A percentile compares a stretch with the other conserved stretches of the same genome.
Evolutionary conservation across 2,888 invertebrate species (phyloP).

Genomic region (Lymantria monacha): DNA sequence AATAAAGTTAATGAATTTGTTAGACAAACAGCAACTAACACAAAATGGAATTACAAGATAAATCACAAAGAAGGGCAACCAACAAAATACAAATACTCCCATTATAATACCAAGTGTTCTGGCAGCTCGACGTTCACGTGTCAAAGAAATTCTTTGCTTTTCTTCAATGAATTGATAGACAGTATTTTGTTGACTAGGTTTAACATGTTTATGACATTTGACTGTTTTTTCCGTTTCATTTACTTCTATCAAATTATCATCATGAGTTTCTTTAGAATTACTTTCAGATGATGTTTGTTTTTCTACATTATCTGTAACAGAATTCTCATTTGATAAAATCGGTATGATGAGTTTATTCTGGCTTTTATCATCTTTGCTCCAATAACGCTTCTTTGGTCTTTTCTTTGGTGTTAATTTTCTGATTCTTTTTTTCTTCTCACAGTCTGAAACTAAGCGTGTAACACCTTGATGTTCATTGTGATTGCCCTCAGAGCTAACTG

Average conservation of each 20-base stretch:
- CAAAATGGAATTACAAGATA: conserved; percentile 96
- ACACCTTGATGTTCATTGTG: conserved; percentile 85
- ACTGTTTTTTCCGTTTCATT: conserved; percentile 44
- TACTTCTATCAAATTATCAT: conserved; percentile 60
- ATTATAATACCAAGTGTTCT: conserved; percentile 98
- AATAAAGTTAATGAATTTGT: conserved; percentile 92
- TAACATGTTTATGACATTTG: conserved; percentile 55
- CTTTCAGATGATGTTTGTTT: conserved; percentile 74
- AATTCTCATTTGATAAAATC: conserved; percentile 72
- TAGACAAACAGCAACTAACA: conserved; percentile 89
- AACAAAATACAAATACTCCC: conserved; percentile 98
- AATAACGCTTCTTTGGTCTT: conserved; percentile 78
- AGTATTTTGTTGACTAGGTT: conserved; percentile 75
- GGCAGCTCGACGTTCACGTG: conserved; percentile 96
- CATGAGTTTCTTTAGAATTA: conserved; percentile 74
- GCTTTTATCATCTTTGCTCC: conserved; percentile 74
- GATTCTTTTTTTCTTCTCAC: conserved; percentile 64
- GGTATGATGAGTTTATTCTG: conserved; percentile 75
- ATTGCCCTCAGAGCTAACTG: conserved; percentile 92
- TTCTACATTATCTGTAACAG: conserved; percentile 67
- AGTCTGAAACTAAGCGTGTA: conserved; percentile 56
- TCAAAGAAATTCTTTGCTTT: conserved; percentile 94
- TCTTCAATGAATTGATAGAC: conserved; percentile 95
- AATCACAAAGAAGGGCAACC: conserved; percentile 98
- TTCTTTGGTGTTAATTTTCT: conserved; percentile 72